Base-by-base conservation (phyloP, 2,888 invertebrate species). In the Celastrina argiolus region DNA sequence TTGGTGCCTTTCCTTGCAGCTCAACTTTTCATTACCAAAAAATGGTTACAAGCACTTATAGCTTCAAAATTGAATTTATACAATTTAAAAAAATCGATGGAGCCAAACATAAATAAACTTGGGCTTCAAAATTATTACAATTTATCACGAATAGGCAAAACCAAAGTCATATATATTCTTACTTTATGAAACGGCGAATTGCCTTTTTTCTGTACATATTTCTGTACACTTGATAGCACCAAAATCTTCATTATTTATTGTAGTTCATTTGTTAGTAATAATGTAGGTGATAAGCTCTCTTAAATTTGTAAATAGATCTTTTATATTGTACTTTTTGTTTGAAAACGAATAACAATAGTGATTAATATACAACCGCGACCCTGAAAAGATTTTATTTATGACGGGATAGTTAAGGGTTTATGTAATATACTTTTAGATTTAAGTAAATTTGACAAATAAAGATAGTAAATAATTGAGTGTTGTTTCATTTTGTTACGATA, bases 361-460 rank as follows among this genome's bases (percentile, higher is more conserved):
- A 74, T 71, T 69, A 63, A 51, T 71, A 31, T 58, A 58, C n/a
- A 28, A 58, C 28, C n/a, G 28, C 31, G 28, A 31, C 31, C 31
- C 31, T 31, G 28, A 31, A 12, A 58, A 58, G 31, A 68, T 69
- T 64, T 18, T 65, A 67, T 67, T 64, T 41, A 66, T 39, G 34
- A 66, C 63, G 61, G 67, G 51, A 66, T 65, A 65, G 22, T 66
- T 71, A 66, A 61, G 56, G 61, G 70, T 68, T 72, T 72, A 69
- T 72, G 70, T 77, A 77, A 74, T 66, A 77, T 74, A 72, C 75
- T 73, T 78, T 73, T 78, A 78, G 76, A 71, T 70, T 74, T 85
- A 88, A 85, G 87, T 77, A 85, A 86, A 77, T 87, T 88, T 86
- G 90, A 90, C 90, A 89, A 90, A 90, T 90, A 90, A 90, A 90